Evolutionary conservation across 2,113 vertebrate genomes (phyloP).

Genomic region (Microtus ochrogaster): DNA sequence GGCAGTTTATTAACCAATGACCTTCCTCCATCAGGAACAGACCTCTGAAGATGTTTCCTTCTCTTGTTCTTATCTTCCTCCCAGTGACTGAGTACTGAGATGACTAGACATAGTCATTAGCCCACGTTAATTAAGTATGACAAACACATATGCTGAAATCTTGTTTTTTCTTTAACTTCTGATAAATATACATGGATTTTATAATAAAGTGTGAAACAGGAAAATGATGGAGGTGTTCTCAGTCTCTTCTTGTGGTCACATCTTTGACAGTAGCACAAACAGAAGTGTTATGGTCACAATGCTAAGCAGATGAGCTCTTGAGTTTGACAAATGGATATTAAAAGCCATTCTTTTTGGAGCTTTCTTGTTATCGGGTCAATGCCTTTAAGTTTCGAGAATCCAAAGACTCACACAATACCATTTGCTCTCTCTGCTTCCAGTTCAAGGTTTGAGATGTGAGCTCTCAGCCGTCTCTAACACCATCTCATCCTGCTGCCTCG

Average conservation of each 20-base stretch:
- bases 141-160: neutral
- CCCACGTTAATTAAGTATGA: neutral
- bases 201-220: neutral
- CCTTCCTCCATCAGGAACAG: too few species aligned
- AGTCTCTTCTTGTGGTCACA: neutral
- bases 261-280: neutral
- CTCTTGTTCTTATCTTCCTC: neutral
- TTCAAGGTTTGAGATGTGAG: neutral
- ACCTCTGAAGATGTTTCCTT: neutral
- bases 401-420: neutral
- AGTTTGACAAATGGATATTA: neutral
- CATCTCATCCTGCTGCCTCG: neutral
- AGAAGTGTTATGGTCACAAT: neutral
- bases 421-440: neutral
- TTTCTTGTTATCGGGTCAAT: neutral
- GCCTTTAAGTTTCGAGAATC: neutral
- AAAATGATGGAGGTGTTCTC: neutral
- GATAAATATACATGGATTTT: neutral
- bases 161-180: neutral
- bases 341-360: neutral
- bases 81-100: neutral
- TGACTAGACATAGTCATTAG: neutral
- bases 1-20: too few species aligned
- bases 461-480: neutral
- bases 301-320: neutral